Evolutionary conservation across 2,797 vertebrate genomes (phyloP).

Genomic region (Micromesistius poutassou): DNA sequence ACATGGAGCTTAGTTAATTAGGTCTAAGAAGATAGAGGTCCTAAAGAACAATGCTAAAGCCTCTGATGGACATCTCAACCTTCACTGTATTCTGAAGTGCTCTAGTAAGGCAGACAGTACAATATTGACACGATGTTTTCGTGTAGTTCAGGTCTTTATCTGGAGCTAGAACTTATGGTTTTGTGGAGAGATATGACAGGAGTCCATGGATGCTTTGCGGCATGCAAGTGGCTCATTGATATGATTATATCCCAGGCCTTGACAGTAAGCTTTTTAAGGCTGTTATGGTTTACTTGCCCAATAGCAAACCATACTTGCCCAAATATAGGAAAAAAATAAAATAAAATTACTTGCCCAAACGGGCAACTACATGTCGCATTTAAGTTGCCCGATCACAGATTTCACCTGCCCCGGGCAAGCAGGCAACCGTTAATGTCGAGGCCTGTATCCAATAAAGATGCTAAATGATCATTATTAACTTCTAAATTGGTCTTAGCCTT

Average conservation of each 20-base stretch:
- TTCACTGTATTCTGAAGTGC: neutral
- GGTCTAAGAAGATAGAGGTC: neutral
- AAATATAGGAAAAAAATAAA: too few relatives aligned
- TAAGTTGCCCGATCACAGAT: too few relatives aligned
- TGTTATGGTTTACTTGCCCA: too few relatives aligned
- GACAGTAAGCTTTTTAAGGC: too few relatives aligned
- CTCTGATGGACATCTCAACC: neutral
- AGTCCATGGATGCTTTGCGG: slow-evolving; percentile 14
- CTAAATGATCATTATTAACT: neutral
- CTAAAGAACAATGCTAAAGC: neutral
- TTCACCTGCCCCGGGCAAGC: too few relatives aligned
- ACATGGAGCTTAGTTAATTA: neutral
- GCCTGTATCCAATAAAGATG: neutral
- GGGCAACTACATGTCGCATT: too few relatives aligned
- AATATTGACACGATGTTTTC: slow-evolving; percentile 3
- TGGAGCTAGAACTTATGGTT: neutral
- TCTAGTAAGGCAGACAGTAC: neutral
- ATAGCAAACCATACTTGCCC: too few relatives aligned
- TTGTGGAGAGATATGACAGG: slow-evolving; percentile 13
- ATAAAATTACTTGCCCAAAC: too few relatives aligned
- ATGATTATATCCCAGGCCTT: too few relatives aligned
- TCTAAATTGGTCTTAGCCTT: neutral
- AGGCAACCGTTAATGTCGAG: too few relatives aligned
- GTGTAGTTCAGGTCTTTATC: neutral
- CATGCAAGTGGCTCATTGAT: slow-evolving; percentile 33